A percentile compares a stretch with the other conserved stretches of the same genome.
phyloP scores from a whole-genome alignment of 2,113 vertebrate species.

The Clarias gariepinus region DNA sequence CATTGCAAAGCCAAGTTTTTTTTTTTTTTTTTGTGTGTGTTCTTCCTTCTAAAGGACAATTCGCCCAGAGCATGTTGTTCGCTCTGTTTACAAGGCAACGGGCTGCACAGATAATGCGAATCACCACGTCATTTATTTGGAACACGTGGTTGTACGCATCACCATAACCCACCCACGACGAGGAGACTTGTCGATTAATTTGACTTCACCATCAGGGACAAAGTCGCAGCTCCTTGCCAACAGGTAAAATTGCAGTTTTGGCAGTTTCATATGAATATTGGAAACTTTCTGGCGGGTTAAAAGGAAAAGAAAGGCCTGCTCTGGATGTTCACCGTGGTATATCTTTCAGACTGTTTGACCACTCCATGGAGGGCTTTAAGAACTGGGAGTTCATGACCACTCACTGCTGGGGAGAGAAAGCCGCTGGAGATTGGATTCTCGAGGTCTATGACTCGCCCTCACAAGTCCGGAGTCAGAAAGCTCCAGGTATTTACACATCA shows the following conservation, averaged over 20 bases:
- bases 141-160: conserved; percentile 93
- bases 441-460: conserved; percentile 97
- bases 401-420: conserved; percentile 97
- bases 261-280: background rate
- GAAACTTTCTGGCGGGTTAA: background rate
- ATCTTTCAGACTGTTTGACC: conserved; percentile 89
- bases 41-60: conserved; percentile 81
- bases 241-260: conserved; percentile 75
- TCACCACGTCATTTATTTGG: conserved; percentile 94
- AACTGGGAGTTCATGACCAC: conserved; percentile 99
- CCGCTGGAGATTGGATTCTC: conserved; percentile 93
- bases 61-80: conserved; percentile 89
- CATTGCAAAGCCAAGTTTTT: background rate
- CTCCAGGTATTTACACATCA: conserved; percentile 79
- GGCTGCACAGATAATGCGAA: conserved; percentile 92
- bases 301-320: background rate
- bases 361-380: conserved; percentile 99
- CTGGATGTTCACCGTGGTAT: conserved; percentile 1
- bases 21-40: background rate
- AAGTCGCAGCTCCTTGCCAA: conserved; percentile 96
- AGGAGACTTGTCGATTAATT: conserved; percentile 95
- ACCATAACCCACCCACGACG: conserved; percentile 94
- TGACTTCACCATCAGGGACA: conserved; percentile 97
- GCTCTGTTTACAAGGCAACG: conserved; percentile 96
- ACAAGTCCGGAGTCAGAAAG: conserved; percentile 95